Conservation (phyloP, 2,113 vertebrate species). For the Salvator merianae region DNA sequence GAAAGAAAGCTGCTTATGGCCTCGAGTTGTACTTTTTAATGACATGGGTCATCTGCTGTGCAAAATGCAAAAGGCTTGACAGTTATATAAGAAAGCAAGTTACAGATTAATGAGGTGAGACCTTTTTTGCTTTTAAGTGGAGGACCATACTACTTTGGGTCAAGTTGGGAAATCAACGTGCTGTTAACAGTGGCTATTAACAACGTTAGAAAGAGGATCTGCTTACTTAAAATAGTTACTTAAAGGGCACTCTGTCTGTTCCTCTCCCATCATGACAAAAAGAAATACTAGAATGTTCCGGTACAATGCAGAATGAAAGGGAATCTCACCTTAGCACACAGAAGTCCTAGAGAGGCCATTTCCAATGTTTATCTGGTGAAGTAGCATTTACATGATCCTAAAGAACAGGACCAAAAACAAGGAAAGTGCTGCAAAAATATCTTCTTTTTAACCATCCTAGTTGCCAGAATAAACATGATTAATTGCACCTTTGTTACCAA, state of each 20-base stretch:
- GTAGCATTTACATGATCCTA: background rate
- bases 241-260: background rate
- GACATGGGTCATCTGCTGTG: conserved; percentile 13
- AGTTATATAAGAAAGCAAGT: conserved; percentile 26
- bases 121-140: conserved; percentile 7
- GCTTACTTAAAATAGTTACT: background rate
- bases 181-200: background rate
- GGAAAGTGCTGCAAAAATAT: conserved; percentile 48
- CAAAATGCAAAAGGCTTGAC: conserved; percentile 17
- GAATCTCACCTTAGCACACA: background rate
- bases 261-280: background rate
- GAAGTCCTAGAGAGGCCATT: background rate
- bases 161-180: background rate
- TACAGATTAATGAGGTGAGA: background rate
- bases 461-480: conserved; percentile 69
- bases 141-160: background rate
- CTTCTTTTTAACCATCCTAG: conserved; percentile 63
- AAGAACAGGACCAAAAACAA: conserved; percentile 20
- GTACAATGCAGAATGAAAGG: background rate
- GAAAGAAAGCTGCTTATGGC: conserved; percentile 23
- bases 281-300: background rate
- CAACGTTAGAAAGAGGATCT: conserved; percentile 5
- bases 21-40: conserved; percentile 16
- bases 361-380: background rate
- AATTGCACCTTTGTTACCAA: conserved; percentile 64